A percentile compares a stretch with the other conserved stretches of the same genome.
Conservation (phyloP, 2,113 vertebrate genomes). For the Prietella phreatophila region DNA sequence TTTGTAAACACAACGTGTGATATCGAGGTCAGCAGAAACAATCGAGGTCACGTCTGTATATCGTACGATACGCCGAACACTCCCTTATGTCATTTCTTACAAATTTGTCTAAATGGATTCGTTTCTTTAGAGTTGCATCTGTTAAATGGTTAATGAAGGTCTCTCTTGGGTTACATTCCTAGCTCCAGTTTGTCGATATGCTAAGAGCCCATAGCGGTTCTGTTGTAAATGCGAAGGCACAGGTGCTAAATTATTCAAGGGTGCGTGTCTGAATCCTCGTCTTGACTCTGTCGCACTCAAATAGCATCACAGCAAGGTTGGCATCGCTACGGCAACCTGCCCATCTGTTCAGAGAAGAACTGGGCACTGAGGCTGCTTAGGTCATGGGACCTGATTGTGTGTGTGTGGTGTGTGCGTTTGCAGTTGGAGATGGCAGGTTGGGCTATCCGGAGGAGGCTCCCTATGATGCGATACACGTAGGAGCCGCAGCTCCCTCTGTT, state of each 20-base stretch:
- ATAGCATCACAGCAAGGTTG: slow-evolving; percentile 2
- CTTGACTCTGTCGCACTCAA: slow-evolving; percentile 13
- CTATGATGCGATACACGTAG: slow-evolving; percentile 96
- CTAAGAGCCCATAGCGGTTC: not conserved
- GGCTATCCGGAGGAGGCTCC: slow-evolving; percentile 87
- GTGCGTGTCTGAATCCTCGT: slow-evolving; percentile 20
- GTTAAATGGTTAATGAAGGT: not conserved
- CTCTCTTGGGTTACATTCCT: not conserved
- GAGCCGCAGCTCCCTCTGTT: slow-evolving; percentile 90
- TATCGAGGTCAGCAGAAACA: no score
- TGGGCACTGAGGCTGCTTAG: not conserved
- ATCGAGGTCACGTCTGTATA: no score
- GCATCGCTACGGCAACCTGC: slow-evolving; percentile 25
- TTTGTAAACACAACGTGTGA: no score
- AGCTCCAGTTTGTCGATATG: not conserved
- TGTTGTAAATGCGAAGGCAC: not conserved
- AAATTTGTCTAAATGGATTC: not conserved
- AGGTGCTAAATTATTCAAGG: slow-evolving; percentile 52
- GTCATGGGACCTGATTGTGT: slow-evolving; percentile 1
- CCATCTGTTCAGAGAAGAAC: slow-evolving; percentile 15
- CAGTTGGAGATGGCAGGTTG: slow-evolving; percentile 95
- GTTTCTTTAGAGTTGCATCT: not conserved
- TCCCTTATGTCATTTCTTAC: not conserved
- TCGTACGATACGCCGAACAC: no score
- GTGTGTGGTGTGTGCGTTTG: slow-evolving; percentile 33